Evolutionary conservation across 2,113 vertebrate species (phyloP).

Genomic region (Chitala chitala): DNA sequence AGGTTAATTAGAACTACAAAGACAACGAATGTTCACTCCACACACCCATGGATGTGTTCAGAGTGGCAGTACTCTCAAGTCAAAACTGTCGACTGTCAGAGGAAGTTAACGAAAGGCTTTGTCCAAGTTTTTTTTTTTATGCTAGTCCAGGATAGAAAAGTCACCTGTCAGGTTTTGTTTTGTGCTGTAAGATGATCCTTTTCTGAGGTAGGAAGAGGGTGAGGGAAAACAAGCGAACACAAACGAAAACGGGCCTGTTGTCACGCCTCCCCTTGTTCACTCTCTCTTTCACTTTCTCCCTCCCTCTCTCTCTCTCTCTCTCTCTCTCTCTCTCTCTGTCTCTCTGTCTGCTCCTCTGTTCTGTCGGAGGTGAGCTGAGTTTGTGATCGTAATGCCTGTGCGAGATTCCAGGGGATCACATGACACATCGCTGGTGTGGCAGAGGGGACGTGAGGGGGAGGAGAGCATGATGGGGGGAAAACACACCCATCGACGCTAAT

Average conservation of each 20-base stretch:
- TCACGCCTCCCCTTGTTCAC: conserved; percentile 30
- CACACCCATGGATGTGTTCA: not conserved
- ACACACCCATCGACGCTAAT: not conserved
- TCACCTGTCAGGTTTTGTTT: not conserved
- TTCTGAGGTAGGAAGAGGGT: conserved; percentile 10
- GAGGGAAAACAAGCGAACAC: conserved; percentile 46
- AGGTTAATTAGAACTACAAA: too few relatives aligned
- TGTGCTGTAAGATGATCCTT: not conserved
- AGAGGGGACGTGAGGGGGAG: conserved; percentile 25
- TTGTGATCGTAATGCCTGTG: conserved; percentile 57
- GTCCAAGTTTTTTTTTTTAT: not conserved
- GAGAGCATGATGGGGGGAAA: conserved; percentile 26
- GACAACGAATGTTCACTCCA: too few relatives aligned
- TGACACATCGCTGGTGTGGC: conserved; percentile 54
- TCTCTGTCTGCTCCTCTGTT: conserved; percentile 23
- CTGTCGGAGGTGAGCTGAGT: conserved; percentile 49
- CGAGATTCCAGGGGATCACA: conserved; percentile 64
- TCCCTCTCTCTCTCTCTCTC: not conserved
- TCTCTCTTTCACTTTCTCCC: conserved; percentile 10
- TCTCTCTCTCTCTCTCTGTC: conserved; percentile 14
- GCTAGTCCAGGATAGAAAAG: not conserved
- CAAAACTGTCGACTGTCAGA: not conserved
- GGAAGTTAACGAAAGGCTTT: not conserved
- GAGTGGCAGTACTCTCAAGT: not conserved
- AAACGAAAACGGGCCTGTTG: conserved; percentile 33